These are phyloP conservation scores for Agriotes lineatus DNA, from an alignment of 2,888 invertebrate genomes.

Conservation along the genomic window DNA sequence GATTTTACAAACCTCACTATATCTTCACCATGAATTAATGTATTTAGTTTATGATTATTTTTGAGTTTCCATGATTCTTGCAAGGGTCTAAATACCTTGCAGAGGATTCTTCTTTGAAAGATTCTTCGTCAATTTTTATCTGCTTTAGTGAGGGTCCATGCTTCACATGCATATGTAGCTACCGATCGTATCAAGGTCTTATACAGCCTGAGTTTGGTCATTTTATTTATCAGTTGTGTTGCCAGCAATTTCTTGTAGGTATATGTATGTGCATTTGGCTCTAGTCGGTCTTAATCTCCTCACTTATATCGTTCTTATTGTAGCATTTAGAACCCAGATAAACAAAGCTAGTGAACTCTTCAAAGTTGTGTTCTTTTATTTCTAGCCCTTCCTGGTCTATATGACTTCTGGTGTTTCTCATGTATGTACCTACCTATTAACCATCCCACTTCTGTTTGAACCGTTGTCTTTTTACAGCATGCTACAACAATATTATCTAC, in stretches of 20 bases:
- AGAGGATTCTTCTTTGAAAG: too few relatives aligned
- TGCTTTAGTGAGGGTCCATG: too few relatives aligned
- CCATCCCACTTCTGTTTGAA: background rate
- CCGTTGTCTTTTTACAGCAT: background rate
- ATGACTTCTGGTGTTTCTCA: background rate
- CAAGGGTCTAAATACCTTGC: background rate
- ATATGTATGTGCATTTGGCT: background rate
- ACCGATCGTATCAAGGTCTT: background rate
- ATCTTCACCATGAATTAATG: too few relatives aligned
- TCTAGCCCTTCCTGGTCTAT: background rate
- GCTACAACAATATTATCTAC: background rate
- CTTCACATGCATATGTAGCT: too few relatives aligned
- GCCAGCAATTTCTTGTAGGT: background rate
- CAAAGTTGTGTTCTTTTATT: background rate
- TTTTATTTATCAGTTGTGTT: background rate
- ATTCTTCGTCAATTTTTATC: background rate
- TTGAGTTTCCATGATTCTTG: background rate
- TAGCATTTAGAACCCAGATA: background rate
- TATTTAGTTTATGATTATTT: too few relatives aligned
- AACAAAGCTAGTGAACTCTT: background rate
- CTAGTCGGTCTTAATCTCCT: background rate
- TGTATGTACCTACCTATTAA: background rate
- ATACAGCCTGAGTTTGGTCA: background rate
- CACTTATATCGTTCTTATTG: background rate
- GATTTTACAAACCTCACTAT: too few relatives aligned